A percentile compares a stretch with the other conserved stretches of the same genome.
phyloP scores from a whole-genome alignment of 2,888 invertebrate species.

The Nephrotoma guestfalica region DNA sequence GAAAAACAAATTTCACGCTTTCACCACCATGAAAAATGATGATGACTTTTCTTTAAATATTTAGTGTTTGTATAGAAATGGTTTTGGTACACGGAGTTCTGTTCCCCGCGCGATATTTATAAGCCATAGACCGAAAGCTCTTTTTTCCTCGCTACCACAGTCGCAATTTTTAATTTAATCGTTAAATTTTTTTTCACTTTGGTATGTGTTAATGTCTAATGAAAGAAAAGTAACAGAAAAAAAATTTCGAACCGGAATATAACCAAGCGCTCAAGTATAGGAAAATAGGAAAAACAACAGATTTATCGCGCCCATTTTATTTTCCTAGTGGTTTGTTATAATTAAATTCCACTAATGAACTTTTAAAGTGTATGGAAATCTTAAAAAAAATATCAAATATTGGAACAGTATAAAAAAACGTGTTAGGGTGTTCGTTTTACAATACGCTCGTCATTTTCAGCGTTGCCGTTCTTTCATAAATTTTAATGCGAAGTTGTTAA shows the following conservation, averaged over 20 bases:
- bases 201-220: not conserved
- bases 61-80: not conserved
- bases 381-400: not conserved
- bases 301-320: not conserved
- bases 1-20: not conserved
- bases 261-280: not conserved
- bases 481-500: not conserved
- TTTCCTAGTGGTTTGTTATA: not conserved
- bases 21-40: not conserved
- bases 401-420: not conserved
- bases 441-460: not conserved
- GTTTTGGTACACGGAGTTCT: not conserved
- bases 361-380: not conserved
- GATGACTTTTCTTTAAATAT: not conserved
- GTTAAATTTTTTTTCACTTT: not conserved
- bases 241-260: not conserved
- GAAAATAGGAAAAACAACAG: not conserved
- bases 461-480: not conserved
- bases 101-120: not conserved
- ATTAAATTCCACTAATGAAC: not conserved
- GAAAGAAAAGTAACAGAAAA: not conserved
- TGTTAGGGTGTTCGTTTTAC: not conserved
- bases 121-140: not conserved
- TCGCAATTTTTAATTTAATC: not conserved
- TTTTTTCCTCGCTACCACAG: not conserved